Conservation (phyloP, 2,888 invertebrate species). For the Poecilus cupreus region DNA sequence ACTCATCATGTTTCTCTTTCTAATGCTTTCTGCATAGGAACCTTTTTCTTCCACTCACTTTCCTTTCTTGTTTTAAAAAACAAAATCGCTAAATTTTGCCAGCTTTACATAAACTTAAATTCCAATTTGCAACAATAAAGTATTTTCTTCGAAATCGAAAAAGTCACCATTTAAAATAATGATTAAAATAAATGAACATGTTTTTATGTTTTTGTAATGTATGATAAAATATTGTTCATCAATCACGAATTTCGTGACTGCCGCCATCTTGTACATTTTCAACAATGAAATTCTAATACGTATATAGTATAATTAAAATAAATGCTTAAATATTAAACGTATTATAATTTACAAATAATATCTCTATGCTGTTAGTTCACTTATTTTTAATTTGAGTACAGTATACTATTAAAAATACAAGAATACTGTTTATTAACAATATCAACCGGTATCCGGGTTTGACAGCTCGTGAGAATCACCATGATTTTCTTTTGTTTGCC, state of each 20-base stretch:
- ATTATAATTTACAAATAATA: constrained; percentile 47
- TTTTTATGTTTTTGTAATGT: neutral
- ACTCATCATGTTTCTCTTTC: constrained; percentile 1
- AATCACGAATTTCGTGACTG: constrained; percentile 39
- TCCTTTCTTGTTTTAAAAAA: neutral
- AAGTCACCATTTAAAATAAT: constrained; percentile 7
- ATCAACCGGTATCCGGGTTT: constrained; percentile 43
- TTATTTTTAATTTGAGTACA: constrained; percentile 24
- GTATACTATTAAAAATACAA: constrained; percentile 30
- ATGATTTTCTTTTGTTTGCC: constrained; percentile 36
- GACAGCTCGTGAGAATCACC: constrained; percentile 19
- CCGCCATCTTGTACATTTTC: constrained; percentile 12
- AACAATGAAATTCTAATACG: constrained; percentile 14
- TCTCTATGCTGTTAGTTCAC: constrained; percentile 15
- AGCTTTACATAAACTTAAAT: neutral
- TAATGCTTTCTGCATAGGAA: constrained; percentile 18
- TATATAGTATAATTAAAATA: constrained; percentile 36
- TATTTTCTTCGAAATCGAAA: no score
- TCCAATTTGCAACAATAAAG: no score
- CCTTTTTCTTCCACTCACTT: constrained; percentile 10
- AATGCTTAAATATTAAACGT: constrained; percentile 42
- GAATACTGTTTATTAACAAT: constrained; percentile 41
- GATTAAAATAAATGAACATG: constrained; percentile 26
- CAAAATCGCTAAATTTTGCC: no score
- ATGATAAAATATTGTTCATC: constrained; percentile 27